phyloP scores from a whole-genome alignment of 2,888 invertebrate species.

The Parochlus steinenii region DNA sequence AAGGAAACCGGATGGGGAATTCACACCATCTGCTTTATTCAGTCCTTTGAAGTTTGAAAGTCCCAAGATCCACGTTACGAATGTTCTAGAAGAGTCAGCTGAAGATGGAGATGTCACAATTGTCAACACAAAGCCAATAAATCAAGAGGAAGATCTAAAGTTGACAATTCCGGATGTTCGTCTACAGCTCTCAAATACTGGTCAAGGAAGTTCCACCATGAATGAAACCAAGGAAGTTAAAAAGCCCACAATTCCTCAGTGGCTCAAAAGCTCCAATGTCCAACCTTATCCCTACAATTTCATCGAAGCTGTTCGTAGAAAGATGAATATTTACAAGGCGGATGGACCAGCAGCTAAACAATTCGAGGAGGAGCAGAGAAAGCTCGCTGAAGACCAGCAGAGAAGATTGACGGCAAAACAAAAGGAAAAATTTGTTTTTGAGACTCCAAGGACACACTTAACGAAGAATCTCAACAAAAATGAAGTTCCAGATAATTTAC shows the following conservation, averaged over 20 bases:
- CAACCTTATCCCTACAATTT: constrained; percentile 41
- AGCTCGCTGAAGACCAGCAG: too few relatives aligned
- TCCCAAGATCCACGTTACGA: too few relatives aligned
- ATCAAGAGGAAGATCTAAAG: too few relatives aligned
- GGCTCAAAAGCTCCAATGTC: constrained; percentile 27
- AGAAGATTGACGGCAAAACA: too few relatives aligned
- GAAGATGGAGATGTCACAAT: too few relatives aligned
- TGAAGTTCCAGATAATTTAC: too few relatives aligned
- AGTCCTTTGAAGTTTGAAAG: too few relatives aligned
- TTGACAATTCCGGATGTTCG: constrained; percentile 14
- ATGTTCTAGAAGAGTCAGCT: too few relatives aligned
- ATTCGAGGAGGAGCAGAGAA: not conserved
- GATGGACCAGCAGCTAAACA: not conserved
- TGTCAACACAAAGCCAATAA: too few relatives aligned
- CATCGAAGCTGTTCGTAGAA: constrained; percentile 39
- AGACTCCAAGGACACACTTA: constrained; percentile 9
- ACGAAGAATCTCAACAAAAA: not conserved
- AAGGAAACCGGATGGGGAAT: not conserved
- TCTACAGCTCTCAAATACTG: not conserved
- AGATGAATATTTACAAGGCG: constrained; percentile 26
- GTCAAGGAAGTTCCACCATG: constrained; percentile 1
- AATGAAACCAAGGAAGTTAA: constrained; percentile 10
- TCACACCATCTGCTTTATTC: not conserved
- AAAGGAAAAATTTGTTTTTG: not conserved
- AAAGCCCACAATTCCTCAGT: constrained; percentile 21